A percentile compares a stretch with the other conserved stretches of the same genome.
Conservation (phyloP, 2,888 invertebrate species). For the Mesoligia furuncula region DNA sequence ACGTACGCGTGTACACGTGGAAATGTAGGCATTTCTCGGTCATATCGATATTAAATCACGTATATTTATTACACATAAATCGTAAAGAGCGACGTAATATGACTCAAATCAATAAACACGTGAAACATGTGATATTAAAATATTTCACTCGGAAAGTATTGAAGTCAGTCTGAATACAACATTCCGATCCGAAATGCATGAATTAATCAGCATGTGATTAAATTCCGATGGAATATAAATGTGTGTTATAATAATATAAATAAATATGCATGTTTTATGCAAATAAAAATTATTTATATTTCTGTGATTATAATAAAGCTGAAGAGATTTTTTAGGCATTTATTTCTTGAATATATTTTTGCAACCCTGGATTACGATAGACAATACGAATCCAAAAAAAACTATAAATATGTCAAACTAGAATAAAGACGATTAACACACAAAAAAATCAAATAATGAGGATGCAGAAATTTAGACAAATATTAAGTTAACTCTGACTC, state of each 20-base stretch:
- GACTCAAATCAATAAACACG: slow-evolving; percentile 9
- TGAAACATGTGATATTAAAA: slow-evolving; percentile 15
- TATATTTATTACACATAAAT: not conserved
- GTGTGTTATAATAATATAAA: too few relatives aligned
- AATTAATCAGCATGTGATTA: slow-evolving; percentile 23
- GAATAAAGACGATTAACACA: not conserved
- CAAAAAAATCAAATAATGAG: not conserved
- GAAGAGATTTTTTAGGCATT: not conserved
- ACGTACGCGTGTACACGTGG: not conserved
- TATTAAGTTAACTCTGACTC: not conserved
- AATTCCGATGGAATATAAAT: slow-evolving; percentile 1
- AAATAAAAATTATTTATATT: too few relatives aligned
- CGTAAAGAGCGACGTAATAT: slow-evolving; percentile 10
- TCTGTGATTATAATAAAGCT: too few relatives aligned
- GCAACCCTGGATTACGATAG: not conserved
- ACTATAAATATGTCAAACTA: not conserved
- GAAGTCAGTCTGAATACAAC: slow-evolving; percentile 6
- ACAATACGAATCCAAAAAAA: not conserved
- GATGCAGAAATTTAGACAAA: not conserved
- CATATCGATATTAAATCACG: slow-evolving; percentile 13
- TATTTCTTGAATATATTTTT: not conserved
- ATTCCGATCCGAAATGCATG: slow-evolving; percentile 15
- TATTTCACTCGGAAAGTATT: slow-evolving; percentile 17
- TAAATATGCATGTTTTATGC: too few relatives aligned
- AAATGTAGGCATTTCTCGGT: not conserved